Percentiles rank a stretch among this genome's conserved stretches.
These are phyloP conservation scores for Brenthis daphne DNA, from an alignment of 2,888 invertebrate species.

Conservation along the genomic window DNA sequence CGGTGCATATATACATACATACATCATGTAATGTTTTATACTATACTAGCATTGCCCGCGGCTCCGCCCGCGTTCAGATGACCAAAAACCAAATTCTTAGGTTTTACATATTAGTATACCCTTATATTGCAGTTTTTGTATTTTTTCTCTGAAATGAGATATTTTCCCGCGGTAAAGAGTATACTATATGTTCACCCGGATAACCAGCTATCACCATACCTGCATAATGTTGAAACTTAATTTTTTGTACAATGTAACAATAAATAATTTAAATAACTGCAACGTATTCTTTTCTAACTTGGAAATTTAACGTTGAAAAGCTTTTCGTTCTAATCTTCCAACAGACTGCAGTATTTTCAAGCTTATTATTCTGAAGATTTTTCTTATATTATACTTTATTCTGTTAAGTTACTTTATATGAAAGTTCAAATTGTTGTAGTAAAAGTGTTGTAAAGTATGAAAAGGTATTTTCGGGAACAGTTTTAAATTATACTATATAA, in stretches of 20 bases:
- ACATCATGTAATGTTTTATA: not conserved
- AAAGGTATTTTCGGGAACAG: not conserved
- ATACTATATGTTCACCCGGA: too few species aligned
- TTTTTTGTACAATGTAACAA: not conserved
- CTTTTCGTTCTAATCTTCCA: constrained; percentile 20
- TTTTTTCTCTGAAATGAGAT: too few species aligned
- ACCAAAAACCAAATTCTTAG: too few species aligned
- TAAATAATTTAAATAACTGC: not conserved
- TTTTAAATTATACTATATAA: not conserved
- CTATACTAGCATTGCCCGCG: too few species aligned
- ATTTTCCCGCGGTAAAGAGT: too few species aligned
- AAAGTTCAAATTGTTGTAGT: not conserved
- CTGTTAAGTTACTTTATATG: constrained; percentile 2
- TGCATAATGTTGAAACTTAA: too few species aligned
- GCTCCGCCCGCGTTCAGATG: too few species aligned
- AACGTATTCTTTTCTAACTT: not conserved
- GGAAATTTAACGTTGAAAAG: constrained; percentile 13
- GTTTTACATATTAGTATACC: too few species aligned
- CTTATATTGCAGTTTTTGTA: too few species aligned
- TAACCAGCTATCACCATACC: too few species aligned
- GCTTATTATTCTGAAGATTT: constrained; percentile 11
- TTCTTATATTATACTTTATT: constrained; percentile 15
- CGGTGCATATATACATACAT: not conserved
- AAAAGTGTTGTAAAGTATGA: not conserved
- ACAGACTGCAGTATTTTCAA: constrained; percentile 17